These are phyloP conservation scores for Julus scandinavius DNA, from an alignment of 2,888 invertebrate genomes.

Conservation along the genomic window DNA sequence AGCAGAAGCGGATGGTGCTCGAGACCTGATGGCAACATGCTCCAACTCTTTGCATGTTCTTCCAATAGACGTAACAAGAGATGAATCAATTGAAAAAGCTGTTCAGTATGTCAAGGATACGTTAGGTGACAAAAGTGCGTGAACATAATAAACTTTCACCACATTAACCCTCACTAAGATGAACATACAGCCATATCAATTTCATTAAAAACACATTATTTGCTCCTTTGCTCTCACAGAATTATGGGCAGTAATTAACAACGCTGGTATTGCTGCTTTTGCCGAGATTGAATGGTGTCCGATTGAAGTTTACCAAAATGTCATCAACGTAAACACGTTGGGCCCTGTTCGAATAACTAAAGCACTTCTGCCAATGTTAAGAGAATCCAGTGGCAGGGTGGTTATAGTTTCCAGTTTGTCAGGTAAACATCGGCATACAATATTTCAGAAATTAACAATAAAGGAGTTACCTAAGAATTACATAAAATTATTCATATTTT, in stretches of 20 bases:
- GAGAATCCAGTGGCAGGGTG: constrained; percentile 62
- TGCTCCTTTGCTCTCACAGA: constrained; percentile 42
- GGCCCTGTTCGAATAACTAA: constrained; percentile 64
- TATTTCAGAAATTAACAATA: no score
- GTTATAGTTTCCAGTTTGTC: constrained; percentile 63
- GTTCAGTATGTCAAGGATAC: constrained; percentile 59
- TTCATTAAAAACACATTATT: neutral
- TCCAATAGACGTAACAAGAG: constrained; percentile 66
- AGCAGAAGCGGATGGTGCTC: constrained; percentile 63
- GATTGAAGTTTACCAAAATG: constrained; percentile 65
- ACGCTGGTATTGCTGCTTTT: constrained; percentile 67
- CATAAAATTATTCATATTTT: neutral
- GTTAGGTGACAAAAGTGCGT: constrained; percentile 56
- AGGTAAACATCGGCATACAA: constrained; percentile 59
- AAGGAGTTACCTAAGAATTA: neutral
- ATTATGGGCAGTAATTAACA: constrained; percentile 67
- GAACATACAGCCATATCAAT: neutral
- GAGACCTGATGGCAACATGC: constrained; percentile 60
- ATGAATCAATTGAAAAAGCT: constrained; percentile 61
- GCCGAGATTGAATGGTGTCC: constrained; percentile 69
- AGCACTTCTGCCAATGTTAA: constrained; percentile 63
- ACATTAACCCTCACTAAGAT: neutral
- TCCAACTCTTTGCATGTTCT: constrained; percentile 64
- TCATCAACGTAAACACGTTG: constrained; percentile 64
- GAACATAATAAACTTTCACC: neutral